Conservation (phyloP, 2,797 vertebrate genomes). For the Rhabdophis nuchalis region DNA sequence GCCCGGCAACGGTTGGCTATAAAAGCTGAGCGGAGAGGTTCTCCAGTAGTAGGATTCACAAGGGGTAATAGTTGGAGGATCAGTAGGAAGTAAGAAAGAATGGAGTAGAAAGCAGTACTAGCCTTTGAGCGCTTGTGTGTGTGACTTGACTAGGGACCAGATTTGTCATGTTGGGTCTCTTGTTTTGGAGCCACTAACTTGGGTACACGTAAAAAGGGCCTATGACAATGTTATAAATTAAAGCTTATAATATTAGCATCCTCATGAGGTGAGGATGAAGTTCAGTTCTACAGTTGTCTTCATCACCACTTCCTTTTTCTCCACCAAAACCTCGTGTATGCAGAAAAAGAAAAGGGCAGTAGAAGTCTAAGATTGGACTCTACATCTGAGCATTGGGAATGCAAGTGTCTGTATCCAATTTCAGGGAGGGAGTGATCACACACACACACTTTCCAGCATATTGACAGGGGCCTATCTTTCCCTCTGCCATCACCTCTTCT, state of each 20-base stretch:
- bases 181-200: neutral
- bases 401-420: neutral
- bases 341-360: neutral
- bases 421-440: neutral
- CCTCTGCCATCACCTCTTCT: neutral
- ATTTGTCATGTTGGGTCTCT: neutral
- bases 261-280: neutral
- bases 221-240: neutral
- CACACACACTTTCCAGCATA: neutral
- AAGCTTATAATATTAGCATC: neutral
- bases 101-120: neutral
- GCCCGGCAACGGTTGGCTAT: neutral
- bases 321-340: too few relatives aligned
- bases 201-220: neutral
- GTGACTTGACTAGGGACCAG: neutral
- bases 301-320: neutral
- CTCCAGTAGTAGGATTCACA: neutral
- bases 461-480: neutral
- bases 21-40: neutral
- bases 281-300: neutral
- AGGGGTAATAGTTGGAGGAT: neutral
- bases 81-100: neutral
- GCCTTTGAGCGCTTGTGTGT: neutral
- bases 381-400: neutral
- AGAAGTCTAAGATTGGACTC: neutral